Base-by-base conservation (phyloP, 2,797 vertebrate genomes). In the Naso thynnoides region DNA sequence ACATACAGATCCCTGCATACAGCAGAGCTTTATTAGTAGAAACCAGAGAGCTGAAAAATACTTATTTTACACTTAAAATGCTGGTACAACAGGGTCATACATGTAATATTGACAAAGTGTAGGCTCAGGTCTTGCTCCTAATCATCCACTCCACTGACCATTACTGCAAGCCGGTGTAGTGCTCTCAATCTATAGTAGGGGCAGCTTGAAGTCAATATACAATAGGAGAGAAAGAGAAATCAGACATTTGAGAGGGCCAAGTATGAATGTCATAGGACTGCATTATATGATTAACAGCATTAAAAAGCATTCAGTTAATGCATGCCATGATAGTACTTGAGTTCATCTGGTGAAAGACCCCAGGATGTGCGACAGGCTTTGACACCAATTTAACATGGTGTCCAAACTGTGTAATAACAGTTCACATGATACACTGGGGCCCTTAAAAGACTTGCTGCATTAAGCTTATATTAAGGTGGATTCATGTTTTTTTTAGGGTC, bases 71-170 rank as follows among this genome's bases (percentile, higher is more conserved):
- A 16, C 61, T 69, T 42, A 44, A 60, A 71, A 74, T 50, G 29
- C 21, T 8, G 69, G 63, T 9, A 56, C 73, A 23, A 23, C 2
- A 14, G 42, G 70, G 68, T 85, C 77, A 45, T 15, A 47, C 55
- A 11, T 39, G 10, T 23, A 59, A 67, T 76, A 69, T 31, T 42
- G 79, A 83, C 76, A 70, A 48, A 53, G 23, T 50, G 45, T 50
- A n/a, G 70, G 52, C 31, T 55, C 18, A 8, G 49, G 36, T 68
- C 59, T 44, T n/a, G 60, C 65, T 60, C 71, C 48, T 73, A 86
- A 78, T 90, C 83, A 84, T 85, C 70, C 72, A 66, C 72, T 83
- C 65, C 72, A 78, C 70, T 81, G 78, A 85, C 55, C 85, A 83
- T 39, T 64, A 16, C 8, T 14, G 14, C 9, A 54, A 81, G 50